Conservation (phyloP, 2,797 vertebrate genomes). For the Numenius phaeopus region DNA sequence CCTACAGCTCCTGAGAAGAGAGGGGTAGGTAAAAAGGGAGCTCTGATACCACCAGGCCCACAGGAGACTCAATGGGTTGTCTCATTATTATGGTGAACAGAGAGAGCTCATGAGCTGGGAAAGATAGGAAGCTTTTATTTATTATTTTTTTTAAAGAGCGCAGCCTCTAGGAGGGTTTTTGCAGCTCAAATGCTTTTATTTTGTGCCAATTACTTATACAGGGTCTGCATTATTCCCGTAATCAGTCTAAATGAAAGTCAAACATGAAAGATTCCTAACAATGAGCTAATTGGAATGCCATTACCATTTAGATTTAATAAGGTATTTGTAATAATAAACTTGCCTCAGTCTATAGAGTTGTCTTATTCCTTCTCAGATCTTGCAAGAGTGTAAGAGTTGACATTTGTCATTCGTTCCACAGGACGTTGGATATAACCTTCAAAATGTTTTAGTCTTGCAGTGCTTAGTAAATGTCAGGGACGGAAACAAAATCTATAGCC, state of each 20-base stretch:
- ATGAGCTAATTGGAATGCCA: constrained; percentile 77
- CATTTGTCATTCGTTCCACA: constrained; percentile 55
- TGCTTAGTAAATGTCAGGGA: constrained; percentile 27
- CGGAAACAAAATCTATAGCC: constrained; percentile 45
- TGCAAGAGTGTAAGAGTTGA: constrained; percentile 46
- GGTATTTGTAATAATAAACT: constrained; percentile 77
- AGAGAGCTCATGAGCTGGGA: constrained; percentile 72
- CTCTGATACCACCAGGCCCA: constrained; percentile 63
- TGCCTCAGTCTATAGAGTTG: constrained; percentile 60
- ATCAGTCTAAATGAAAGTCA: constrained; percentile 78
- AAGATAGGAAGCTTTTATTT: constrained; percentile 78
- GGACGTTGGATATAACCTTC: constrained; percentile 54
- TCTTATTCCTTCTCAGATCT: constrained; percentile 68
- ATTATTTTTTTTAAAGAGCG: constrained; percentile 42
- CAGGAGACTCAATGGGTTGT: constrained; percentile 74
- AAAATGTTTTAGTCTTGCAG: constrained; percentile 55
- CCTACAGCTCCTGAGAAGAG: constrained; percentile 70
- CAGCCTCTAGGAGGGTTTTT: constrained; percentile 74
- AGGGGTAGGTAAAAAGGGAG: constrained; percentile 64
- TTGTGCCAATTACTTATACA: constrained; percentile 76
- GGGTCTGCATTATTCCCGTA: constrained; percentile 74
- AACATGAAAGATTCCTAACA: constrained; percentile 78
- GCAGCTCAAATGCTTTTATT: constrained; percentile 72
- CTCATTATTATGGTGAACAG: constrained; percentile 73
- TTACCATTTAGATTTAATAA: constrained; percentile 76